phyloP scores from a whole-genome alignment of 2,113 vertebrate genomes.

The Hippotragus niger region DNA sequence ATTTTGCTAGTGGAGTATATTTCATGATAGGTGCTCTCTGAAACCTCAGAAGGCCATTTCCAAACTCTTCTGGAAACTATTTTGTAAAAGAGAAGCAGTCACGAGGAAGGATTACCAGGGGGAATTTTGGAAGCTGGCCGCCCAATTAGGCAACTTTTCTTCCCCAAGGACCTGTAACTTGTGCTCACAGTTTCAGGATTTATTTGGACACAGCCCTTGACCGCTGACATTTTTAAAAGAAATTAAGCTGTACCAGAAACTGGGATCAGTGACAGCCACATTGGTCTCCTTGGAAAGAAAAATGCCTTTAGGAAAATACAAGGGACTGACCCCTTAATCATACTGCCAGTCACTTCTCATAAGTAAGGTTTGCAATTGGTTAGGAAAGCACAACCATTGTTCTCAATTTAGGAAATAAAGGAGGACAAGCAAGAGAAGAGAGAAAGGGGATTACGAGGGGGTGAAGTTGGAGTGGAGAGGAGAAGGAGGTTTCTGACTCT shows the following conservation, averaged over 20 bases:
- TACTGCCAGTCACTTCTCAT: not conserved
- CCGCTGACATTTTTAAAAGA: slow-evolving; percentile 52
- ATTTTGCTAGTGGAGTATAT: slow-evolving; percentile 13
- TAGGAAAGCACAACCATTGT: not conserved
- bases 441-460: not conserved
- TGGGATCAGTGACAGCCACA: slow-evolving; percentile 1
- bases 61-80: slow-evolving; percentile 63
- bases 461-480: not conserved
- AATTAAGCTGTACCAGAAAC: slow-evolving; percentile 42
- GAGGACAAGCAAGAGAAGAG: not conserved
- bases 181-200: slow-evolving; percentile 35
- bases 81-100: slow-evolving; percentile 56
- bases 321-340: slow-evolving; percentile 49
- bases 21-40: slow-evolving; percentile 45
- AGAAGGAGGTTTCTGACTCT: not conserved
- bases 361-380: slow-evolving; percentile 22
- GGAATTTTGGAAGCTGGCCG: slow-evolving; percentile 50
- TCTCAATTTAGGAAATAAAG: slow-evolving; percentile 48
- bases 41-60: slow-evolving; percentile 56
- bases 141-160: slow-evolving; percentile 55
- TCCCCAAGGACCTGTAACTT: slow-evolving; percentile 56
- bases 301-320: slow-evolving; percentile 66
- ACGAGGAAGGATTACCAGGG: slow-evolving; percentile 38
- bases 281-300: slow-evolving; percentile 41
- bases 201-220: slow-evolving; percentile 33